A percentile compares a stretch with the other conserved stretches of the same genome.
Evolutionary conservation across 2,888 invertebrate genomes (phyloP).

Genomic region (Archips xylosteana): DNA sequence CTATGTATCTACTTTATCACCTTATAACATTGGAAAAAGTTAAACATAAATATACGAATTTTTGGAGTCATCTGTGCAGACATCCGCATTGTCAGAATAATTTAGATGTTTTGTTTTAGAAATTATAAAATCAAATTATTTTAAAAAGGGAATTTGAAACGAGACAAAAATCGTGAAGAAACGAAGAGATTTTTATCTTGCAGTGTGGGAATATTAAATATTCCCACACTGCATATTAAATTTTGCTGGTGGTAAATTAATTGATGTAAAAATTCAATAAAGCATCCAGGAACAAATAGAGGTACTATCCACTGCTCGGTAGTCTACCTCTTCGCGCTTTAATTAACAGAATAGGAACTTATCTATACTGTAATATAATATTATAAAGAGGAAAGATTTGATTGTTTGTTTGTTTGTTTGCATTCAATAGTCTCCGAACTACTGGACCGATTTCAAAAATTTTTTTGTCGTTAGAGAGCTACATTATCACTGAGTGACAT

Average conservation of each 20-base stretch:
- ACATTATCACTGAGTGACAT: too few species aligned
- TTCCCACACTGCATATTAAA: too few species aligned
- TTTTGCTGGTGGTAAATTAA: neutral
- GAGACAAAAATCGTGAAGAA: neutral
- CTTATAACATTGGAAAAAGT: too few species aligned
- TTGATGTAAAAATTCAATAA: neutral
- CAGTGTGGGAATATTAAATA: neutral
- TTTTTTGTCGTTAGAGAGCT: too few species aligned
- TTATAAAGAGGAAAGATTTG: too few species aligned
- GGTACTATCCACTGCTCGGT: neutral
- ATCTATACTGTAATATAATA: too few species aligned
- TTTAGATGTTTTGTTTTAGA: neutral
- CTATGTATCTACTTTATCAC: too few species aligned
- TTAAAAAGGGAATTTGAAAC: neutral
- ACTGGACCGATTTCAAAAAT: too few species aligned
- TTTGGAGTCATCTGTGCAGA: too few species aligned
- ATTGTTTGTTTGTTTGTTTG: too few species aligned
- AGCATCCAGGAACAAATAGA: neutral
- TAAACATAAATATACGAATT: too few species aligned
- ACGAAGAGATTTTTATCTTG: neutral
- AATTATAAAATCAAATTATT: neutral
- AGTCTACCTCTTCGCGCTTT: neutral
- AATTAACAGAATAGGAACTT: neutral
- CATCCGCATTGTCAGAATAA: neutral
- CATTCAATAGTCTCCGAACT: too few species aligned